Base-by-base conservation (phyloP, 2,888 invertebrate genomes). In the Drosophila vallismaia region DNA sequence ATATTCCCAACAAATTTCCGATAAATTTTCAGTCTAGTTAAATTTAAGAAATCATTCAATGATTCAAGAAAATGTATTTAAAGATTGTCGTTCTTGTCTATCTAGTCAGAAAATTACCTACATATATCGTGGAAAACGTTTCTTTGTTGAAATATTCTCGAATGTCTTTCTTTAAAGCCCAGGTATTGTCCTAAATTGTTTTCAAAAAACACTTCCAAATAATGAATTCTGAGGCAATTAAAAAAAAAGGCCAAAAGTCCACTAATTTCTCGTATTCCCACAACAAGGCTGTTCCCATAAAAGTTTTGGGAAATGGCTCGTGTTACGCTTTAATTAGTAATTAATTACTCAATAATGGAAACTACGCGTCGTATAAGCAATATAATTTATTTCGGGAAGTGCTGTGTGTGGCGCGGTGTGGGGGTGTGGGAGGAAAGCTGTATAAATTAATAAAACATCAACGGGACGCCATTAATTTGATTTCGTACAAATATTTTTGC, bases 391-490 rank as follows among this genome's bases (percentile, higher is more conserved):
- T 70, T 69, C 53, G 49, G 10, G 44, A 10, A 28, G 10, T 8
- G 10, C 33, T 2, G 19, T 19, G 19, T 19, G 19, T 14, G 8
- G 10, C 3, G 33, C 4, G 33, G 10, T 7, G 5, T 2, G 2
- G 2, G 19, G 19, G 14, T 40, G 24, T n/a, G 44, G 45, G 24
- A 44, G 36, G 42, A 62, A 72, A 57, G 71, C 67, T 75, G 76
- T 84, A 79, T 85, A 84, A 86, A 85, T 85, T 85, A 85, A 86
- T 86, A 84, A 86, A 85, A 86, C 84, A 84, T 85, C 79, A 86
- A 76, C 75, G 52, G 75, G 58, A 75, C 57, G 76, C 86, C 84
- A 86, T 85, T 86, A 79, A 81, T 79, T 85, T 84, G 75, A 85
- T 86, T 85, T 81, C 76, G 67, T 76, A 81, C 74, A 86, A 76